phyloP scores from a whole-genome alignment of 2,797 vertebrate species.

The Phrynocephalus forsythii region DNA sequence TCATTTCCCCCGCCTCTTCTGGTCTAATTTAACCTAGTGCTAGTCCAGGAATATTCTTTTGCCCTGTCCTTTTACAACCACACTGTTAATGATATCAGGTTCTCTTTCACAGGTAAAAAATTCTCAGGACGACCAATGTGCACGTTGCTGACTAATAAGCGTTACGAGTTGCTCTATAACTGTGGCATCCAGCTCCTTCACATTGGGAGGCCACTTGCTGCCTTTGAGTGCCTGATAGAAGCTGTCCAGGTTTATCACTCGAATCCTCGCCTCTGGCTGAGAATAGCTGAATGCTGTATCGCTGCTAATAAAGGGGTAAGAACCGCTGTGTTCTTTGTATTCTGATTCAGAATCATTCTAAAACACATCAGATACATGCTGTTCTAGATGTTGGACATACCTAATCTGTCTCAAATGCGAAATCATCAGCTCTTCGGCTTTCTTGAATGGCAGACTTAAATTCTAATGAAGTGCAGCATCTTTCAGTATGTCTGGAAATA shows the following conservation, averaged over 20 bases:
- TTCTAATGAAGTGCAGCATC: background rate
- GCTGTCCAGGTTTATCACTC: constrained; percentile 97
- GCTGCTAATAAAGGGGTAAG: constrained; percentile 95
- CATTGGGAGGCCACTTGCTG: constrained; percentile 92
- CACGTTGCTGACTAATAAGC: constrained; percentile 92
- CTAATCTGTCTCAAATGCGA: background rate
- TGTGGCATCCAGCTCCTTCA: constrained; percentile 97
- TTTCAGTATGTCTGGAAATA: background rate
- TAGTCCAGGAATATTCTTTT: background rate
- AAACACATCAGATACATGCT: background rate
- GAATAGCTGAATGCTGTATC: constrained; percentile 97
- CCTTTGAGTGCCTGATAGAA: constrained; percentile 96
- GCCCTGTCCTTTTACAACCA: background rate
- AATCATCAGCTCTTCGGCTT: background rate
- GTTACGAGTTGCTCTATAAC: constrained; percentile 97
- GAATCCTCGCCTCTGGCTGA: constrained; percentile 95
- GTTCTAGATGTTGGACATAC: background rate
- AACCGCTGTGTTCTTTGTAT: constrained; percentile 14
- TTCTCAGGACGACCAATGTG: constrained; percentile 97
- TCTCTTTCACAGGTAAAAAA: constrained; percentile 84
- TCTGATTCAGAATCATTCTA: background rate
- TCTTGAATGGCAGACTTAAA: background rate
- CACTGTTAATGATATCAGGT: constrained; percentile 35
- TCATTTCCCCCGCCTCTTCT: background rate
- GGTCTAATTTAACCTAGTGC: background rate